These are phyloP conservation scores for Eubasilissa splendida DNA, from an alignment of 2,888 invertebrate genomes.

Conservation along the genomic window DNA sequence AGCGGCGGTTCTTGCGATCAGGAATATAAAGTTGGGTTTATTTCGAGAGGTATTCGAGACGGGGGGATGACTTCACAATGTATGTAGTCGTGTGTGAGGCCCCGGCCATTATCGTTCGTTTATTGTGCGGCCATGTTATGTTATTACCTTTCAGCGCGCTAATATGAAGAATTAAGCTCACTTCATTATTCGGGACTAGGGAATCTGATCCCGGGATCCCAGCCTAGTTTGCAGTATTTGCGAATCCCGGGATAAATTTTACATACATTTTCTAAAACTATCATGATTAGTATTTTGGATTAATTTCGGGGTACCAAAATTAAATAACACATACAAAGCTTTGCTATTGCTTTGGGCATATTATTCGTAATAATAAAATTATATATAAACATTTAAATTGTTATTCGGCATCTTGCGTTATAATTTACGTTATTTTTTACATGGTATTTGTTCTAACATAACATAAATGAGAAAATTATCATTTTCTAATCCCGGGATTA, in stretches of 20 bases:
- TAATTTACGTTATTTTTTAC: too few relatives aligned
- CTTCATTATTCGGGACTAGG: not conserved
- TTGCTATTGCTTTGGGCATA: too few relatives aligned
- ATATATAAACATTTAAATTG: too few relatives aligned
- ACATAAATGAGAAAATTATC: too few relatives aligned
- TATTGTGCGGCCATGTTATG: slow-evolving; percentile 10
- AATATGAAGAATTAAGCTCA: slow-evolving; percentile 7
- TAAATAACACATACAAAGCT: not conserved
- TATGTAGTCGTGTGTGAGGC: not conserved
- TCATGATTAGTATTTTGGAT: not conserved
- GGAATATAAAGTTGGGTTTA: slow-evolving; percentile 55
- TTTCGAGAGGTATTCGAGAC: slow-evolving; percentile 51
- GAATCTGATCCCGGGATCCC: not conserved
- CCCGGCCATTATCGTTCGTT: not conserved
- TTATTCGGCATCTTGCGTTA: too few relatives aligned
- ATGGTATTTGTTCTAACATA: too few relatives aligned
- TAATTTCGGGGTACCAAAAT: not conserved
- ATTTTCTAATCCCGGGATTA: too few relatives aligned
- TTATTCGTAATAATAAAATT: too few relatives aligned
- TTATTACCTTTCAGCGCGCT: slow-evolving; percentile 4
- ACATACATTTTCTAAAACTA: too few relatives aligned
- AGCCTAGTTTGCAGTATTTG: too few relatives aligned
- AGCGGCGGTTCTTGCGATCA: slow-evolving; percentile 47
- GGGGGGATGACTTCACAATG: slow-evolving; percentile 13
- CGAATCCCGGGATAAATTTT: too few relatives aligned